Percentiles rank a stretch among this genome's conserved stretches.
These are phyloP conservation scores for Fulica atra DNA, from an alignment of 2,113 vertebrate genomes.

Conservation along the genomic window DNA sequence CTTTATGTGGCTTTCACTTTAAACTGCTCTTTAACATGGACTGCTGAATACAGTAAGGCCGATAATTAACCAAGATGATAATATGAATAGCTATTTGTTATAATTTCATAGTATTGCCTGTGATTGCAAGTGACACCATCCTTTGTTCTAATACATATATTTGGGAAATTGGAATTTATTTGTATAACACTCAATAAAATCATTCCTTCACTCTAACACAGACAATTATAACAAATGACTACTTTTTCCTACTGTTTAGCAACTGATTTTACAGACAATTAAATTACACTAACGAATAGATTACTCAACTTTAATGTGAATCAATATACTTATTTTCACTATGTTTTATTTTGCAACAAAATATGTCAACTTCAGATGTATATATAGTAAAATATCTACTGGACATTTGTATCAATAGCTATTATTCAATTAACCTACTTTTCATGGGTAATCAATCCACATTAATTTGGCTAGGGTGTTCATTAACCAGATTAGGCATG, in stretches of 20 bases:
- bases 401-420: constrained; percentile 56
- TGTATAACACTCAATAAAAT: constrained; percentile 31
- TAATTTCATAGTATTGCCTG: constrained; percentile 10
- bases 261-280: constrained; percentile 74
- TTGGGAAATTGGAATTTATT: constrained; percentile 60
- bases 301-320: constrained; percentile 68
- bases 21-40: not conserved
- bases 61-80: not conserved
- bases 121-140: constrained; percentile 12
- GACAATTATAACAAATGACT: constrained; percentile 52
- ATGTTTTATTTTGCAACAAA: constrained; percentile 53
- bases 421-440: constrained; percentile 73
- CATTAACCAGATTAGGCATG: constrained; percentile 67
- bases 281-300: constrained; percentile 58
- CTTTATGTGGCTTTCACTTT: constrained; percentile 40
- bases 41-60: not conserved
- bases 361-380: constrained; percentile 51
- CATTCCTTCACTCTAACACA: constrained; percentile 35
- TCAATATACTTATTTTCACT: constrained; percentile 57
- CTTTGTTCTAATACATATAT: constrained; percentile 15
- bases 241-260: constrained; percentile 52
- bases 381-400: constrained; percentile 60
- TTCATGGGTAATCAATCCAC: constrained; percentile 72
- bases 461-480: constrained; percentile 73
- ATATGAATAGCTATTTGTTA: constrained; percentile 33